Percentiles rank a stretch among this genome's conserved stretches.
Evolutionary conservation across 1,140 invertebrate species (phyloP).

Genomic region (Agrilus planipennis): DNA sequence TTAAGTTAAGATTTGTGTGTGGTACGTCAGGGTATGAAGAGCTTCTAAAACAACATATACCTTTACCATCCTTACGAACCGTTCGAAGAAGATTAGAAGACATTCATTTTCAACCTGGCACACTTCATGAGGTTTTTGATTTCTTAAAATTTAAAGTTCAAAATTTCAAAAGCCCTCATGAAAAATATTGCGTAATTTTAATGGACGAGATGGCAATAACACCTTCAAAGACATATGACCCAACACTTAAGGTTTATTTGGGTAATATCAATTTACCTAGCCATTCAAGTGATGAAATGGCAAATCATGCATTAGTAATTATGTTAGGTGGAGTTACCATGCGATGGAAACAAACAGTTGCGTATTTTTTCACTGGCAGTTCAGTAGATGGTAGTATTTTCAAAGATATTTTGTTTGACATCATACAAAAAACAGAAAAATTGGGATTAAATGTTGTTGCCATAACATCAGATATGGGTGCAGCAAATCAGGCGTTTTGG

Average conservation of each 20-base stretch:
- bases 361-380: constrained; percentile 12
- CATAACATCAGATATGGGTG: constrained; percentile 11
- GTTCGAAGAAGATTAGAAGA: constrained; percentile 10
- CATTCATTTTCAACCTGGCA: constrained; percentile 8
- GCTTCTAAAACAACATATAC: constrained; percentile 9
- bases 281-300: constrained; percentile 8
- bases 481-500: constrained; percentile 2
- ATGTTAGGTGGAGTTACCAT: constrained; percentile 11
- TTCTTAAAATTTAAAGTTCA: constrained; percentile 12
- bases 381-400: constrained; percentile 8
- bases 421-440: constrained; percentile 10
- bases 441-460: constrained; percentile 9
- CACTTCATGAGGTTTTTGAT: constrained; percentile 9
- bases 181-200: constrained; percentile 12
- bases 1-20: too few species aligned
- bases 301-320: constrained; percentile 13
- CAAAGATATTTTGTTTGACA: constrained; percentile 8
- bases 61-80: constrained; percentile 9
- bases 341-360: constrained; percentile 13
- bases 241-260: constrained; percentile 10
- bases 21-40: constrained; percentile 14
- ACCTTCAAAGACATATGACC: constrained; percentile 8
- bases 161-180: constrained; percentile 2
- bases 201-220: constrained; percentile 14
- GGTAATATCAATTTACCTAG: constrained; percentile 9